phyloP scores from a whole-genome alignment of 2,888 invertebrate species.

The Leucozona laternaria region DNA sequence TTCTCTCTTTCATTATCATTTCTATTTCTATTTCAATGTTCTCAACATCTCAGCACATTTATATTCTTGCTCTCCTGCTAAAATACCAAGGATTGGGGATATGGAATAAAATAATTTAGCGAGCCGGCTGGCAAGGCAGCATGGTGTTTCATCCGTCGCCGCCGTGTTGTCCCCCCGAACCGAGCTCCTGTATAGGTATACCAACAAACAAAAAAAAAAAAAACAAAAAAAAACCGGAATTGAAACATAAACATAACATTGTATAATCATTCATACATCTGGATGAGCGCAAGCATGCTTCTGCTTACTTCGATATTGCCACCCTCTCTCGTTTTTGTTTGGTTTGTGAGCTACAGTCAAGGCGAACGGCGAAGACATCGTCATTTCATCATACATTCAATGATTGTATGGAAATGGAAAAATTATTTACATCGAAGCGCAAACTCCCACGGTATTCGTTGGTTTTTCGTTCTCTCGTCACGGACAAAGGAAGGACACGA shows the following conservation, averaged over 20 bases:
- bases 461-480: constrained; percentile 38
- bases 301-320: constrained; percentile 6
- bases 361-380: no score
- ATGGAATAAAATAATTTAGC: constrained; percentile 38
- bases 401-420: constrained; percentile 44
- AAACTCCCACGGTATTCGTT: constrained; percentile 29
- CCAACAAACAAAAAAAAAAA: neutral
- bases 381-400: constrained; percentile 34
- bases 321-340: constrained; percentile 15
- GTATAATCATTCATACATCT: constrained; percentile 71
- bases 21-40: constrained; percentile 42
- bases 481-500: constrained; percentile 72
- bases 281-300: constrained; percentile 34
- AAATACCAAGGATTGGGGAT: neutral
- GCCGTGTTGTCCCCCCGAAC: neutral
- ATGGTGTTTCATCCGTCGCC: constrained; percentile 21
- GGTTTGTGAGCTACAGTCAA: constrained; percentile 7
- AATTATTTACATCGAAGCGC: constrained; percentile 51
- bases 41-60: constrained; percentile 40
- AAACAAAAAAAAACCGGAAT: constrained; percentile 51
- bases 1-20: constrained; percentile 49
- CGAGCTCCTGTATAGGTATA: neutral
- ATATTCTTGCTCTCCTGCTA: neutral
- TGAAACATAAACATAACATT: constrained; percentile 75
- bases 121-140: constrained; percentile 66